Evolutionary conservation across 2,888 invertebrate genomes (phyloP).

Genomic region (Leptura quadrifasciata): DNA sequence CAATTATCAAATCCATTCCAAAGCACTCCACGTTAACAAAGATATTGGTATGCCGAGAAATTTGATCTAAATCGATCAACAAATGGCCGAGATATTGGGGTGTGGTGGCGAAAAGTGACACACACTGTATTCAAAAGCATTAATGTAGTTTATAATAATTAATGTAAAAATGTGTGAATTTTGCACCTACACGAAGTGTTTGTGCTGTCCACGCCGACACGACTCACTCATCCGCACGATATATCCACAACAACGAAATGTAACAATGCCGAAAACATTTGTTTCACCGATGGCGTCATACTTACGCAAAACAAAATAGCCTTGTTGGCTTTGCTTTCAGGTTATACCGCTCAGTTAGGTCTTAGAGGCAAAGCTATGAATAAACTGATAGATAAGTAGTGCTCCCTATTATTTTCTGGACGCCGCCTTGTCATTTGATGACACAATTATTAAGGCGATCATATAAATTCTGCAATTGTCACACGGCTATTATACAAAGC

Average conservation of each 20-base stretch:
- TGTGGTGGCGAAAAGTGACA: too few relatives aligned
- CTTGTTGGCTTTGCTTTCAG: not conserved
- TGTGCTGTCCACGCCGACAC: too few relatives aligned
- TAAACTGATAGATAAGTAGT: constrained; percentile 19
- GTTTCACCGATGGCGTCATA: constrained; percentile 1
- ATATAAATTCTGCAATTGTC: constrained; percentile 57
- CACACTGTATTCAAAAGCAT: too few relatives aligned
- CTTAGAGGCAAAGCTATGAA: constrained; percentile 24
- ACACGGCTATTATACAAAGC: constrained; percentile 55
- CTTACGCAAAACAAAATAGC: constrained; percentile 27
- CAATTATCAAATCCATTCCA: too few relatives aligned
- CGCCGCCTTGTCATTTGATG: constrained; percentile 61
- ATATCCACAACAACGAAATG: not conserved
- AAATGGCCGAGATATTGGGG: too few relatives aligned
- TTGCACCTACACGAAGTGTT: too few relatives aligned
- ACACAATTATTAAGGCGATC: constrained; percentile 62
- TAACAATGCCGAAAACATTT: not conserved
- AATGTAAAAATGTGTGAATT: too few relatives aligned
- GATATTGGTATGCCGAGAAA: too few relatives aligned
- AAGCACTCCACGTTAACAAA: too few relatives aligned
- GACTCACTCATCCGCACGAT: not conserved
- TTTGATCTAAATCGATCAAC: too few relatives aligned
- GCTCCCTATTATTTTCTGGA: constrained; percentile 39
- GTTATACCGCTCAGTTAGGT: constrained; percentile 11
- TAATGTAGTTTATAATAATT: too few relatives aligned